A percentile compares a stretch with the other conserved stretches of the same genome.
phyloP scores from a whole-genome alignment of 2,888 invertebrate species.

The Pammene fasciana region DNA sequence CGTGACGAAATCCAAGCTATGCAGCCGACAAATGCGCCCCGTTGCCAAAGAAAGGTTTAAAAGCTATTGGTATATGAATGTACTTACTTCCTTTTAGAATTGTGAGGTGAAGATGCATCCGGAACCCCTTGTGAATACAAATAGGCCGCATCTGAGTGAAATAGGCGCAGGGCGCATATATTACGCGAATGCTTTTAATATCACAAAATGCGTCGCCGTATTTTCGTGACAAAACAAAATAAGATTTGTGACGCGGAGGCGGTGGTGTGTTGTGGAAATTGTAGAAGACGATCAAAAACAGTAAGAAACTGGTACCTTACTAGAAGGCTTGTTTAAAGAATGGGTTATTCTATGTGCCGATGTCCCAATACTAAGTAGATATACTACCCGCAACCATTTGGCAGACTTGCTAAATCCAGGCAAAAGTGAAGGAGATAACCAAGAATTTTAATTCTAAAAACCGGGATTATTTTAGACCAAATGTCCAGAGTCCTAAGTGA shows the following conservation, averaged over 20 bases:
- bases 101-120: slow-evolving; percentile 44
- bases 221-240: slow-evolving; percentile 51
- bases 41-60: background rate
- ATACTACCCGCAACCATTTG: no score
- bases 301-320: no score
- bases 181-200: slow-evolving; percentile 58
- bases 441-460: no score
- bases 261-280: background rate
- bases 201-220: slow-evolving; percentile 55
- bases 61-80: background rate
- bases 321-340: no score
- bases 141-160: slow-evolving; percentile 53
- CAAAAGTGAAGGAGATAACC: no score
- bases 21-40: slow-evolving; percentile 50
- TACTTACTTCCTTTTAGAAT: slow-evolving; percentile 12
- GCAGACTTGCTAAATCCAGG: no score
- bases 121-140: slow-evolving; percentile 57
- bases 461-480: no score
- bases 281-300: background rate
- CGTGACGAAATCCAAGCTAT: slow-evolving; percentile 49
- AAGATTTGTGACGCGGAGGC: slow-evolving; percentile 42
- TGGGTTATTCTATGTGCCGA: no score
- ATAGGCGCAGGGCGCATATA: slow-evolving; percentile 52
- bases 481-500: no score
- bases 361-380: no score